Evolutionary conservation across 2,797 vertebrate species (phyloP).

Genomic region (Hephaestus fuliginosus): DNA sequence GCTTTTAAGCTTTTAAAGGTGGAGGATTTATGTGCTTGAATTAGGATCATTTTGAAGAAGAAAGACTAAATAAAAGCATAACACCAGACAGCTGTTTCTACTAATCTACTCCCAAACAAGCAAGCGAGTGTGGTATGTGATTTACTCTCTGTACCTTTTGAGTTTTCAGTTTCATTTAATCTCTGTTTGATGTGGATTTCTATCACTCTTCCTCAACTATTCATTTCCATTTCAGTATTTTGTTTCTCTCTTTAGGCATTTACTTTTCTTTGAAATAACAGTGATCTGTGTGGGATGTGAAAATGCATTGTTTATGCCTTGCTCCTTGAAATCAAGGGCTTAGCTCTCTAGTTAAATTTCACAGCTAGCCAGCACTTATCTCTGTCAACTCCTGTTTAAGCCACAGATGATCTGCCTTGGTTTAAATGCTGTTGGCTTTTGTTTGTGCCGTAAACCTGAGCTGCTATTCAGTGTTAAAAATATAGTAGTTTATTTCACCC

Average conservation of each 20-base stretch:
- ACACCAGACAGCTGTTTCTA: slow-evolving; percentile 31
- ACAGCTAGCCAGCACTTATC: slow-evolving; percentile 69
- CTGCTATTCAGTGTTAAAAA: slow-evolving; percentile 43
- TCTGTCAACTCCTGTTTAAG: slow-evolving; percentile 69
- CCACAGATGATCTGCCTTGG: slow-evolving; percentile 56
- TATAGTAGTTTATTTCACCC: slow-evolving; percentile 35
- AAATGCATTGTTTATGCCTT: slow-evolving; percentile 66
- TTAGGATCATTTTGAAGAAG: slow-evolving; percentile 45
- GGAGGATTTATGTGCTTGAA: slow-evolving; percentile 39
- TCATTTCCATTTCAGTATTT: slow-evolving; percentile 53
- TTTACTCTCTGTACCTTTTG: slow-evolving; percentile 22
- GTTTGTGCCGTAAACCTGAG: slow-evolving; percentile 47
- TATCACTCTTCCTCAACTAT: slow-evolving; percentile 34
- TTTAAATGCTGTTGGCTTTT: slow-evolving; percentile 61
- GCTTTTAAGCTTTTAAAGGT: slow-evolving; percentile 49
- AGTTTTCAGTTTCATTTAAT: slow-evolving; percentile 37
- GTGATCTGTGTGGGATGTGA: slow-evolving; percentile 65
- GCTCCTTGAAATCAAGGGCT: slow-evolving; percentile 73
- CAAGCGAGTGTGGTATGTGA: neutral
- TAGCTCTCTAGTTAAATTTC: slow-evolving; percentile 72
- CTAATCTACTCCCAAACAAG: slow-evolving; percentile 47
- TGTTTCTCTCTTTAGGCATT: slow-evolving; percentile 55
- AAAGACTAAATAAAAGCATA: slow-evolving; percentile 38
- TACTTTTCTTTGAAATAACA: slow-evolving; percentile 68
- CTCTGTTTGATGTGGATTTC: slow-evolving; percentile 53